These are phyloP conservation scores for Oligia latruncula DNA, from an alignment of 2,888 invertebrate species.

Conservation along the genomic window DNA sequence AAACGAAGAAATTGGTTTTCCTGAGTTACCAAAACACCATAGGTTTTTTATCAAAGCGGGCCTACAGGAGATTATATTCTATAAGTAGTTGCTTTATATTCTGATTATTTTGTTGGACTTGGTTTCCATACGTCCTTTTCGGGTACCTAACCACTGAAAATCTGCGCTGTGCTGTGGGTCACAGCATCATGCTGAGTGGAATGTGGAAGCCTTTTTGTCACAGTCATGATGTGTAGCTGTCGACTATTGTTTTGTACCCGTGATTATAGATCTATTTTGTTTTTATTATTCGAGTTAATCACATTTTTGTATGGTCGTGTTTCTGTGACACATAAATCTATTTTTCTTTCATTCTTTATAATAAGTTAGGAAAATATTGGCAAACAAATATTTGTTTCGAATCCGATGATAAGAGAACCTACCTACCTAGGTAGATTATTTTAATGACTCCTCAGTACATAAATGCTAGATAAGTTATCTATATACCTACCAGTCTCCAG, in stretches of 20 bases:
- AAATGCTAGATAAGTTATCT: slow-evolving; percentile 4
- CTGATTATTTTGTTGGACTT: no score
- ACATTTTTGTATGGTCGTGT: not conserved
- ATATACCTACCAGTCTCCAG: no score
- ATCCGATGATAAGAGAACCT: not conserved
- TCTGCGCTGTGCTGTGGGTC: no score
- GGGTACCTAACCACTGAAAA: not conserved
- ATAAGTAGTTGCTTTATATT: not conserved
- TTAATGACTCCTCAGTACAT: not conserved
- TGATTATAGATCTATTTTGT: not conserved
- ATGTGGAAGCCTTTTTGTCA: not conserved
- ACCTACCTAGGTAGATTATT: slow-evolving; percentile 7
- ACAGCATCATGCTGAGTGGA: not conserved
- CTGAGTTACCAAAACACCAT: not conserved
- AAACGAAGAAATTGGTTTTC: not conserved
- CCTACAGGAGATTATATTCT: not conserved
- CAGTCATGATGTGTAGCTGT: not conserved
- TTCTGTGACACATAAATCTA: not conserved
- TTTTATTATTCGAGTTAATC: not conserved
- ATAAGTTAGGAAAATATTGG: not conserved
- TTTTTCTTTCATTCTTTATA: not conserved
- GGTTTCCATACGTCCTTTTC: not conserved
- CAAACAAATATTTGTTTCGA: not conserved
- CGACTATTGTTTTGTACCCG: not conserved
- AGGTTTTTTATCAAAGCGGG: not conserved